Conservation (phyloP, 2,797 vertebrate species). For the Arrhamphus sclerolepis region DNA sequence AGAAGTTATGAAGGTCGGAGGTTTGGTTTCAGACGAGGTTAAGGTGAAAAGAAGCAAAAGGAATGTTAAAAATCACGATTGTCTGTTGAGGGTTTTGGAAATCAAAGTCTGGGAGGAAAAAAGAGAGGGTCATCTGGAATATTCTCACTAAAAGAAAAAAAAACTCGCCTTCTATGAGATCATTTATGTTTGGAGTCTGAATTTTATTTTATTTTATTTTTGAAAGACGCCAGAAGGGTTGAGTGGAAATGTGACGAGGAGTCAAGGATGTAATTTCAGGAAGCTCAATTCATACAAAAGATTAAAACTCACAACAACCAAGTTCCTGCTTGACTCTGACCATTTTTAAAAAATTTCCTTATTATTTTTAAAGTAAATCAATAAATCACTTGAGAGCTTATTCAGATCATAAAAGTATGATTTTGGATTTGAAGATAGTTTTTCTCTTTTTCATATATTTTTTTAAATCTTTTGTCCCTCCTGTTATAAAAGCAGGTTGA, state of each 20-base stretch:
- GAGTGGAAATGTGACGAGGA: not conserved
- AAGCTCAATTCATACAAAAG: not conserved
- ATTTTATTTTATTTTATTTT: not conserved
- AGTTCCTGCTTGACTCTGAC: not conserved
- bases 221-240: not conserved
- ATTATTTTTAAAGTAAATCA: not conserved
- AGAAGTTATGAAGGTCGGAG: not conserved
- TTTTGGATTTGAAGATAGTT: not conserved
- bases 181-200: not conserved
- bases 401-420: not conserved
- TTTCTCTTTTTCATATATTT: not conserved
- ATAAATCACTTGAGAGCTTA: constrained; percentile 1
- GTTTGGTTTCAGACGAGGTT: constrained; percentile 4
- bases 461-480: not conserved
- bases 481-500: not conserved
- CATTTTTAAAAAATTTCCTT: not conserved
- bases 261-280: not conserved
- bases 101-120: too few species aligned
- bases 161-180: too few species aligned
- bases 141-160: not conserved
- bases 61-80: not conserved
- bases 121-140: not conserved
- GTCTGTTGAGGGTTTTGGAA: too few species aligned
- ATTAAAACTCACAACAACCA: not conserved
- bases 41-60: not conserved